Base-by-base conservation (phyloP, 2,797 vertebrate genomes). In the Silurus aristotelis region DNA sequence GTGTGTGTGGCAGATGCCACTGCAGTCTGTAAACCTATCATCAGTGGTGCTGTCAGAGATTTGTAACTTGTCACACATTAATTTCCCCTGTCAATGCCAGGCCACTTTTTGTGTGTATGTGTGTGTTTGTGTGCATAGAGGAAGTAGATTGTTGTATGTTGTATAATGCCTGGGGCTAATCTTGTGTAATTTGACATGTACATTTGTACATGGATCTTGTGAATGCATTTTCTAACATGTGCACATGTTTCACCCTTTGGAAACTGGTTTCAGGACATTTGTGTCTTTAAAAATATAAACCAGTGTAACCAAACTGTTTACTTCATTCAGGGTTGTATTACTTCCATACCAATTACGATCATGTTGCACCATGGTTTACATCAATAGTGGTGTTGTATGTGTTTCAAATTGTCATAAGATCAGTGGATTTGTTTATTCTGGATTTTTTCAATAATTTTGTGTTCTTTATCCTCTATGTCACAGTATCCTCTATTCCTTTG, bases 21-120 rank as follows among this genome's bases (percentile, higher is more conserved):
- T 93, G 92, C 91, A 94, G 94, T 91, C 91, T 94, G 92, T 93
- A 94, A 95, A 94, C 93, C 94, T 94, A 94, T 93, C 93, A 95
- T 95, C 93, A 93, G 93, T 93, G 92, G 92, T 93, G 56, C 78
- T 95, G 94, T 95, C 93, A 94, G 91, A 92, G 94, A 95, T 95
- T 95, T 95, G 95, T 95, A 94, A 92, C 93, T 94, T 95, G 94
- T 94, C 95, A 93, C 68, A 88, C 87, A 89, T 86, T 89, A 84
- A 88, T 72, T 85, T 87, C 38, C 87, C 86, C 91, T 93, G 93
- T 91, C 92, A 94, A 91, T 92, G 91, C 94, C 90, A 92, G 90
- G 89, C 90, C 92, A 93, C 95, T 94, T 93, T 93, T 90, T 93
- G 20, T 82, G 15, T 61, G 48, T 56, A 88, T 89, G 90, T 89